phyloP scores from a whole-genome alignment of 23 tunicate species.

The Ascidia mentula region DNA sequence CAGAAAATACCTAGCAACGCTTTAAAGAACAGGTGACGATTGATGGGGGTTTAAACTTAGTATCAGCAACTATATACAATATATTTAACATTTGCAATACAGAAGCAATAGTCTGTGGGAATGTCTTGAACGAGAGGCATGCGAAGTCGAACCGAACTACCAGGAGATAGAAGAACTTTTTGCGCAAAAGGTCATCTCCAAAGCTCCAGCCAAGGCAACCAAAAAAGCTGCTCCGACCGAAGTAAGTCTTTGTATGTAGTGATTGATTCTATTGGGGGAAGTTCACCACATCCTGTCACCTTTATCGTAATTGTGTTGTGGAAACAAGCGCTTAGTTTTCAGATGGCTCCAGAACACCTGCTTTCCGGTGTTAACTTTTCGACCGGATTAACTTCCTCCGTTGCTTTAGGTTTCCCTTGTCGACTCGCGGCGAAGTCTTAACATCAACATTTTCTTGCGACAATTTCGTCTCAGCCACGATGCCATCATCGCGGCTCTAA shows the following conservation, averaged over 20 bases:
- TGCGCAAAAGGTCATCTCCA: slow-evolving; percentile 71
- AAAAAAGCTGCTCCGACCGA: slow-evolving; percentile 70
- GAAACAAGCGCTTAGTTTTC: no score
- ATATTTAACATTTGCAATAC: background rate
- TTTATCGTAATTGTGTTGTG: no score
- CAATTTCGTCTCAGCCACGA: slow-evolving; percentile 71
- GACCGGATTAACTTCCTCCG: background rate
- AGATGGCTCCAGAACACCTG: no score
- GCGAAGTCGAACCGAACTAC: slow-evolving; percentile 72
- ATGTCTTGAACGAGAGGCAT: slow-evolving; percentile 19
- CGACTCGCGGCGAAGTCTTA: slow-evolving; percentile 76
- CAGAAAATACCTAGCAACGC: slow-evolving; percentile 78
- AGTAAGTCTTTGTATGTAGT: slow-evolving; percentile 8
- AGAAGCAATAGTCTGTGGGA: slow-evolving; percentile 61
- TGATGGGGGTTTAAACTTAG: background rate
- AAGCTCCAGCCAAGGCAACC: slow-evolving; percentile 42
- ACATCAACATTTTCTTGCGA: slow-evolving; percentile 86
- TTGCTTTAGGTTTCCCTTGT: slow-evolving; percentile 44
- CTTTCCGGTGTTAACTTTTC: background rate
- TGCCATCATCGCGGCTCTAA: slow-evolving; percentile 62
- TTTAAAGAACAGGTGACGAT: slow-evolving; percentile 30
- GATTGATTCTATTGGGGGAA: background rate
- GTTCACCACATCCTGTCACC: no score
- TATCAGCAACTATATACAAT: background rate
- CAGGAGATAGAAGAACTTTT: slow-evolving; percentile 68